Evolutionary conservation across 2,888 invertebrate species (phyloP).

Genomic region (Apotomis betuletana): DNA sequence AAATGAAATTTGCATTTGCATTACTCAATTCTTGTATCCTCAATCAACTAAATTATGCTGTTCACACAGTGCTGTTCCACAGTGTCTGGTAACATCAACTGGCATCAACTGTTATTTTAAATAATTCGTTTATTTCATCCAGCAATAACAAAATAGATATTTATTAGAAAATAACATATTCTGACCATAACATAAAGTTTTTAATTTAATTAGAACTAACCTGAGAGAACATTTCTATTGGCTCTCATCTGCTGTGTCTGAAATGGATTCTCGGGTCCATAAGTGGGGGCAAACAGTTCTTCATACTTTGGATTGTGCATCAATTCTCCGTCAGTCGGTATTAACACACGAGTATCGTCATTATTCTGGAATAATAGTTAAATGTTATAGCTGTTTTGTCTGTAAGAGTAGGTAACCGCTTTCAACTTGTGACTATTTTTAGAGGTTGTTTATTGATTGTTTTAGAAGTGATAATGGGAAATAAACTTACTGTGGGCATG

Average conservation of each 20-base stretch:
- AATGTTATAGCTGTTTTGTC: not conserved
- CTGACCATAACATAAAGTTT: not conserved
- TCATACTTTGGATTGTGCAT: slow-evolving; percentile 96
- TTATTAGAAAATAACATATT: too few species aligned
- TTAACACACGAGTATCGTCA: slow-evolving; percentile 86
- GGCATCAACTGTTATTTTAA: too few species aligned
- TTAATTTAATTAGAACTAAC: not conserved
- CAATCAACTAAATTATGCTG: too few species aligned
- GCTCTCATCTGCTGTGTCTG: slow-evolving; percentile 95
- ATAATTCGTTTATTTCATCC: too few species aligned
- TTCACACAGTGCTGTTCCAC: too few species aligned
- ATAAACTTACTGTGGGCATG: slow-evolving; percentile 87
- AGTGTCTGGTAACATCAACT: too few species aligned
- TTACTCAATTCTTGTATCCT: too few species aligned
- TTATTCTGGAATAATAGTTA: slow-evolving; percentile 83
- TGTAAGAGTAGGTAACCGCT: not conserved
- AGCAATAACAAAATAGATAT: too few species aligned
- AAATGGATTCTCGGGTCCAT: slow-evolving; percentile 97
- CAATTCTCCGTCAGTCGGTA: slow-evolving; percentile 93
- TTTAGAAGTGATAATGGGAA: not conserved
- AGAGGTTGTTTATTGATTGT: not conserved
- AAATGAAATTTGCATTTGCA: too few species aligned
- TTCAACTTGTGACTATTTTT: not conserved
- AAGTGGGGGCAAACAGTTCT: slow-evolving; percentile 95
- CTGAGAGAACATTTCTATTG: slow-evolving; percentile 94